A percentile compares a stretch with the other conserved stretches of the same genome.
These are phyloP conservation scores for Myiozetetes cayanensis DNA, from an alignment of 2,113 vertebrate species.

Conservation along the genomic window DNA sequence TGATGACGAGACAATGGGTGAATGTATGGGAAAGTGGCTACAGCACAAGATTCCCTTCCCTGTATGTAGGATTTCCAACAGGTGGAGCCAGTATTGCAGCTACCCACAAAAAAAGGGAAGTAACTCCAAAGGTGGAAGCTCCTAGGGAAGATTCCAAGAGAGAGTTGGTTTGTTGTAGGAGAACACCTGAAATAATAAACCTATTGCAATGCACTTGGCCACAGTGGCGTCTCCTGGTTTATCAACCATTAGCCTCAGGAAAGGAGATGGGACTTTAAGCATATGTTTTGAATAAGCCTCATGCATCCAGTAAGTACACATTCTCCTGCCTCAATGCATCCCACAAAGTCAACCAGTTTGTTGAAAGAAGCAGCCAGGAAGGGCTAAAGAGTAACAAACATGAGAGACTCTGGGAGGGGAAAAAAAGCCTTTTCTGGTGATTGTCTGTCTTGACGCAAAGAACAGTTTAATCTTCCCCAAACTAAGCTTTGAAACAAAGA, in stretches of 20 bases:
- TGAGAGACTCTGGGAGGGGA: not conserved
- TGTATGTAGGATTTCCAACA: not conserved
- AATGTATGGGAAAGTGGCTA: not conserved
- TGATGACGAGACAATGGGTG: not conserved
- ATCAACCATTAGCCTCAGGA: not conserved
- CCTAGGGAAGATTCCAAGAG: not conserved
- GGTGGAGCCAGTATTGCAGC: not conserved
- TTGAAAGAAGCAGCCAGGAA: not conserved
- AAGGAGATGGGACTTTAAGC: not conserved
- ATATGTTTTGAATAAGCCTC: not conserved
- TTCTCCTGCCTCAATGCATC: not conserved
- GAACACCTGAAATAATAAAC: not conserved
- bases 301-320: not conserved
- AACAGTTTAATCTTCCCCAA: constrained; percentile 3
- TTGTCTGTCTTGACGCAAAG: not conserved
- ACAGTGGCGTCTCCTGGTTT: not conserved
- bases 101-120: not conserved
- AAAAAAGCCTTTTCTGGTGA: not conserved
- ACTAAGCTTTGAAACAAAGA: constrained; percentile 8
- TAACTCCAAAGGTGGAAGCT: not conserved
- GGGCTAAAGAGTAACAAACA: not conserved
- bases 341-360: not conserved
- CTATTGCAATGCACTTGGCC: not conserved
- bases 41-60: not conserved
- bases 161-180: not conserved